Percentiles rank a stretch among this genome's conserved stretches.
Evolutionary conservation across 1,140 invertebrate species (phyloP).

Genomic region (Probaryconus sp.): DNA sequence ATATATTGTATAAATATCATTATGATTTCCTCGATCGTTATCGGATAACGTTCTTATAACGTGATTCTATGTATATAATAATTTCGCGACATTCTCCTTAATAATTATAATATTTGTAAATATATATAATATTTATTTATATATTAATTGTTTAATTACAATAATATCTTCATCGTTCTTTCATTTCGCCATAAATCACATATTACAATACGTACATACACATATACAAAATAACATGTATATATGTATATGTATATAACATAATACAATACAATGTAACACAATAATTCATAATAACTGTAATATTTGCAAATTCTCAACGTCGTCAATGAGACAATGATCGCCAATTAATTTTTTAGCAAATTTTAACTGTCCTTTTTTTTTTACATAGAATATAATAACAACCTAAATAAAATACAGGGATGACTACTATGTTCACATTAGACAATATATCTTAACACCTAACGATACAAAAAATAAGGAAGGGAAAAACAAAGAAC

Average conservation of each 20-base stretch:
- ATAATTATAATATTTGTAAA: constrained; percentile 62
- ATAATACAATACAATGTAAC: constrained; percentile 67
- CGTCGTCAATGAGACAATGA: constrained; percentile 69
- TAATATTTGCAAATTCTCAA: constrained; percentile 70
- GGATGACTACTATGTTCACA: constrained; percentile 66
- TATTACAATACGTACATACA: constrained; percentile 35
- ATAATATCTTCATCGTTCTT: constrained; percentile 67
- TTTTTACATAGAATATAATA: constrained; percentile 51
- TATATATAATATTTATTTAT: no score
- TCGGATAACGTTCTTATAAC: constrained; percentile 57
- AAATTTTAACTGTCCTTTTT: constrained; percentile 45
- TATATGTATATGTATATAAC: constrained; percentile 51
- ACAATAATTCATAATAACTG: constrained; percentile 46
- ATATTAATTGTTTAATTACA: constrained; percentile 74
- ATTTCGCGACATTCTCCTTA: constrained; percentile 63
- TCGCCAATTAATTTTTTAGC: constrained; percentile 63
- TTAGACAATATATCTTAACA: constrained; percentile 69
- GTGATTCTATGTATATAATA: constrained; percentile 64
- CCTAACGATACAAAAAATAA: constrained; percentile 71
- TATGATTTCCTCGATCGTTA: constrained; percentile 63
- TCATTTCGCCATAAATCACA: constrained; percentile 51
- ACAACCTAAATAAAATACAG: constrained; percentile 69
- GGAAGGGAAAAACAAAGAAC: no score
- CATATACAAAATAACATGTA: constrained; percentile 1
- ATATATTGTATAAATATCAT: constrained; percentile 74